These are phyloP conservation scores for Herminia tarsipennalis DNA, from an alignment of 2,888 invertebrate species.

Conservation along the genomic window DNA sequence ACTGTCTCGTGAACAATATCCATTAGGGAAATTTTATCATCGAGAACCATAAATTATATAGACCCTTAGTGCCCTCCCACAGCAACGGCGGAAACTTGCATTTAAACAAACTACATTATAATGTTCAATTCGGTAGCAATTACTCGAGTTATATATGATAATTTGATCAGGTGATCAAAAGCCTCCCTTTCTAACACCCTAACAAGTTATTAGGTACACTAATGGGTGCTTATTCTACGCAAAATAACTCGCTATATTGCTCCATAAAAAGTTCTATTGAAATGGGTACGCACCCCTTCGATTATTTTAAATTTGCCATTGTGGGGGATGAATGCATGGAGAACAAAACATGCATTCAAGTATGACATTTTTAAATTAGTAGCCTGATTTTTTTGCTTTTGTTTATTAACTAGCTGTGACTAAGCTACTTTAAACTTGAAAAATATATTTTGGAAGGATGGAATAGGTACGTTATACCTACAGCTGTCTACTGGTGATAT, in stretches of 20 bases:
- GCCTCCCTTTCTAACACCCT: conserved; percentile 46
- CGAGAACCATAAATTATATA: conserved; percentile 73
- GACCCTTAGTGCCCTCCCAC: conserved; percentile 47
- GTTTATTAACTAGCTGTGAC: too few relatives aligned
- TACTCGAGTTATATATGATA: conserved; percentile 70
- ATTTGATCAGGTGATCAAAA: conserved; percentile 70
- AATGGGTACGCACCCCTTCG: conserved; percentile 67
- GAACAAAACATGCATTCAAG: conserved; percentile 53
- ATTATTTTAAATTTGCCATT: conserved; percentile 72
- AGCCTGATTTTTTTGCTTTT: conserved; percentile 19
- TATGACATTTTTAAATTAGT: conserved; percentile 32
- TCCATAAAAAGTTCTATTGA: conserved; percentile 73
- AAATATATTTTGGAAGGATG: too few relatives aligned
- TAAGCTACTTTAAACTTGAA: too few relatives aligned
- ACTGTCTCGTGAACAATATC: conserved; percentile 72
- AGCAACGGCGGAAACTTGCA: conserved; percentile 63
- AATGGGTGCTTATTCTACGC: conserved; percentile 69
- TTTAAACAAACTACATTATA: conserved; percentile 81
- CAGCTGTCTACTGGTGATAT: too few relatives aligned
- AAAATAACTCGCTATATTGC: conserved; percentile 69
- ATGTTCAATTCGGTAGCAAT: conserved; percentile 72
- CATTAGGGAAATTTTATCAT: conserved; percentile 78
- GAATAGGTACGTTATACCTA: too few relatives aligned
- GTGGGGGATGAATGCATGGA: conserved; percentile 53
- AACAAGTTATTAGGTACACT: conserved; percentile 68